A percentile compares a stretch with the other conserved stretches of the same genome.
phyloP scores from a whole-genome alignment of 2,797 vertebrate species.

The Chelmon rostratus region DNA sequence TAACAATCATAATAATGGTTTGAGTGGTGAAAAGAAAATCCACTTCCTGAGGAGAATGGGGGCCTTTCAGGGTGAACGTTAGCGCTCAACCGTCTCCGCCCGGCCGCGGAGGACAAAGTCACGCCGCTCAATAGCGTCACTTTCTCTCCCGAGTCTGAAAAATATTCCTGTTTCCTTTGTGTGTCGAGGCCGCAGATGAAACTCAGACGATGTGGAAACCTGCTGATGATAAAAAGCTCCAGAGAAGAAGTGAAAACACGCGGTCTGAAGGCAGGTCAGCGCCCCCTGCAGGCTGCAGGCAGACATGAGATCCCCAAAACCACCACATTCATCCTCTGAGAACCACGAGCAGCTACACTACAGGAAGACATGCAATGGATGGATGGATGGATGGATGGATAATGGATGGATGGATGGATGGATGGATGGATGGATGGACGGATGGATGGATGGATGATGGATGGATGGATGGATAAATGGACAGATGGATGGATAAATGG shows the following conservation, averaged over 20 bases:
- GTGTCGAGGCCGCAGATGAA: slow-evolving; percentile 20
- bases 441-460: no score
- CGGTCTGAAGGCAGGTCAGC: no score
- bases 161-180: slow-evolving; percentile 27
- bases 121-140: slow-evolving; percentile 33
- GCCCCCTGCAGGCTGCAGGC: slow-evolving; percentile 3
- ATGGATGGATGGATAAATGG: no score
- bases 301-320: no score
- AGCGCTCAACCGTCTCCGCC: slow-evolving; percentile 1
- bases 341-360: no score
- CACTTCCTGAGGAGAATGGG: slow-evolving; percentile 35
- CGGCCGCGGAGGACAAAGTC: slow-evolving; percentile 37
- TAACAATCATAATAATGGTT: slow-evolving; percentile 26
- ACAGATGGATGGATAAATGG: no score
- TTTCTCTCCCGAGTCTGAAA: slow-evolving; percentile 14
- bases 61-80: slow-evolving; percentile 35
- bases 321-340: no score
- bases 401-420: no score
- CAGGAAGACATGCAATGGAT: no score
- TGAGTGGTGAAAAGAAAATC: slow-evolving; percentile 32
- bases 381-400: no score
- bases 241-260: neutral
- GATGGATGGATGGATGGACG: no score
- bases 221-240: slow-evolving; percentile 1
- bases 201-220: neutral